Evolutionary conservation across 2,113 vertebrate genomes (phyloP), one percentile per base, ranked within the genome.

Genomic region (Prolemur simus): DNA sequence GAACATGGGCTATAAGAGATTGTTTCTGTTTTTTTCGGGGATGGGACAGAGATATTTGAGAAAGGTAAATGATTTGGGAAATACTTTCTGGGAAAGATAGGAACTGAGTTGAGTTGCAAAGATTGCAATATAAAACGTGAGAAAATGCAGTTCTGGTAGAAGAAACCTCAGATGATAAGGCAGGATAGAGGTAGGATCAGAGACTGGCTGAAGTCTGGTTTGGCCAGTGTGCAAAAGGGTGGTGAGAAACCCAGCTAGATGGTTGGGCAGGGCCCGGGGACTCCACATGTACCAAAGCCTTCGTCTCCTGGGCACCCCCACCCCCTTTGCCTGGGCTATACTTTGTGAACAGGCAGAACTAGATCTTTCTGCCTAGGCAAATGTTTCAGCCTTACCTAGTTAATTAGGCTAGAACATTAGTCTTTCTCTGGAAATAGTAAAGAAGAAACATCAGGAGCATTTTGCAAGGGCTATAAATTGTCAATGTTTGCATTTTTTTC

Each of bases 391-490:
- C 37, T 77, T 56, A 15, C 23, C 21, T 52, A 23, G 77, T 54
- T 83, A 29, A 58, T 56, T 8, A 74, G 78, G 8, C 5, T 32
- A 68, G 49, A 52, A 56, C 42, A 58, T 89, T 29, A 12, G 34
- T 47, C 29, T 86, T 37, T 86, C 66, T 47, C 37, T 73, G 54
- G 71, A 85, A 91, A 89, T 27, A 68, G 74, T 14, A 20, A 89
- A 58, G 86, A 88, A 74, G 34, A 91, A 91, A 56, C 42, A n/a
- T 66, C 83, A 86, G 71, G 52, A 66, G 49, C 60, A 64, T 96
- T 95, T 91, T 93, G 87, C 92, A 96, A 95, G 56, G 52, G 21
- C 58, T 69, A 49, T 52, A 47, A n/a, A 47, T 97, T 96, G 56
- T 94, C 87, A 96, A 56, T 58, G 13, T 80, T 73, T 91, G 29